Evolutionary conservation across 2,797 vertebrate species (phyloP).

Genomic region (Dipus sagitta): DNA sequence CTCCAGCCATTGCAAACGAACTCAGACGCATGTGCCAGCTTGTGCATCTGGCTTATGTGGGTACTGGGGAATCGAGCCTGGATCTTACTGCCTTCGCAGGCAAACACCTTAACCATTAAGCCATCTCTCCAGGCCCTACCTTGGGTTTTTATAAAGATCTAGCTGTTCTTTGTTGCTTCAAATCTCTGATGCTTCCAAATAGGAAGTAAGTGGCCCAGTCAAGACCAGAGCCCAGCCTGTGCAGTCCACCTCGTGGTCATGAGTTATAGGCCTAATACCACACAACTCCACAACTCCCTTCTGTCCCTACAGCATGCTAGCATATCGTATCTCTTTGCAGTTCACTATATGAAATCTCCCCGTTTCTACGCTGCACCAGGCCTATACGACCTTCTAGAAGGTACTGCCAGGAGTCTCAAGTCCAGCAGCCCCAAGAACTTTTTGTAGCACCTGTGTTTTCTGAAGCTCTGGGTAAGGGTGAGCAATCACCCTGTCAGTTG

Average conservation of each 20-base stretch:
- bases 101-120: too few species aligned
- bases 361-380: neutral
- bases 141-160: neutral
- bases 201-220: neutral
- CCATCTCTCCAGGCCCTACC: too few species aligned
- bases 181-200: neutral
- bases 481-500: neutral
- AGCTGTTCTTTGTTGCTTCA: neutral
- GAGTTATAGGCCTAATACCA: neutral
- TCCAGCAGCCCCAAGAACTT: neutral
- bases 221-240: neutral
- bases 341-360: neutral
- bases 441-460: neutral
- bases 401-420: neutral
- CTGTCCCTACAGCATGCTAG: accelerated
- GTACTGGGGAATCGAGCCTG: too few species aligned
- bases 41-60: too few species aligned
- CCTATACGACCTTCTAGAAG: neutral
- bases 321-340: neutral
- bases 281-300: too few species aligned
- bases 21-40: too few species aligned
- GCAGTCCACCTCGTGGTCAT: too few species aligned
- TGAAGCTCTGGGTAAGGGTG: neutral
- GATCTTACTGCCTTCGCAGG: too few species aligned
- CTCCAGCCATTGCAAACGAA: too few species aligned